These are phyloP conservation scores for Percina caprodes DNA, from an alignment of 2,113 vertebrate genomes.

Conservation along the genomic window DNA sequence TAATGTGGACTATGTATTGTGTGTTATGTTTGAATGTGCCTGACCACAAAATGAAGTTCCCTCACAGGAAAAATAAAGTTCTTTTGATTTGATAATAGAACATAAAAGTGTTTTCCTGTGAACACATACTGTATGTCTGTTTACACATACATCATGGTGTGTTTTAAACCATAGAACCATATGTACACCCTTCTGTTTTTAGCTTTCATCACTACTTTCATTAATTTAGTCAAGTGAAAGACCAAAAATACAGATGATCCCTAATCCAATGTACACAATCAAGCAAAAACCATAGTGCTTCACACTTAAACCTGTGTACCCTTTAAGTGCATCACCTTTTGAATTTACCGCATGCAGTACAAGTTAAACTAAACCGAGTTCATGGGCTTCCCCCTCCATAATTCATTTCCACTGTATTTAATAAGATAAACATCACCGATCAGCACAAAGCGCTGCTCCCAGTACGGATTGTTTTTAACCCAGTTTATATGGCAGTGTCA, in stretches of 20 bases:
- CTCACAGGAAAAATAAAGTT: too few species aligned
- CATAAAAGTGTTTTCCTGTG: not conserved
- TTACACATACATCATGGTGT: not conserved
- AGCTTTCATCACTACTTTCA: too few species aligned
- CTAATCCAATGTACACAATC: too few species aligned
- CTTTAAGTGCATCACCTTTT: not conserved
- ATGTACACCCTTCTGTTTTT: too few species aligned
- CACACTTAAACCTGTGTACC: not conserved
- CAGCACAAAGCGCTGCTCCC: constrained; percentile 39
- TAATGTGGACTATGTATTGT: too few species aligned
- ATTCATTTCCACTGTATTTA: constrained; percentile 51
- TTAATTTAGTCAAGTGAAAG: too few species aligned
- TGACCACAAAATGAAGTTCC: too few species aligned
- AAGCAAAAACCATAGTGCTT: not conserved
- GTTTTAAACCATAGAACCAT: not conserved
- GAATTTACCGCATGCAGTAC: not conserved
- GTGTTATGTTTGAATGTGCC: too few species aligned
- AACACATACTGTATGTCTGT: not conserved
- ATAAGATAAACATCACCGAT: constrained; percentile 61
- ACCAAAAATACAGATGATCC: too few species aligned
- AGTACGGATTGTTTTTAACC: constrained; percentile 48
- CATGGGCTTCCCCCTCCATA: not conserved
- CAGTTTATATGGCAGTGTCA: constrained; percentile 54
- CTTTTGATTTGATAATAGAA: too few species aligned
- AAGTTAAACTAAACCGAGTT: constrained; percentile 14